These are phyloP conservation scores for Tetragonula clypearis DNA, from an alignment of 1,140 invertebrate species.

Conservation along the genomic window DNA sequence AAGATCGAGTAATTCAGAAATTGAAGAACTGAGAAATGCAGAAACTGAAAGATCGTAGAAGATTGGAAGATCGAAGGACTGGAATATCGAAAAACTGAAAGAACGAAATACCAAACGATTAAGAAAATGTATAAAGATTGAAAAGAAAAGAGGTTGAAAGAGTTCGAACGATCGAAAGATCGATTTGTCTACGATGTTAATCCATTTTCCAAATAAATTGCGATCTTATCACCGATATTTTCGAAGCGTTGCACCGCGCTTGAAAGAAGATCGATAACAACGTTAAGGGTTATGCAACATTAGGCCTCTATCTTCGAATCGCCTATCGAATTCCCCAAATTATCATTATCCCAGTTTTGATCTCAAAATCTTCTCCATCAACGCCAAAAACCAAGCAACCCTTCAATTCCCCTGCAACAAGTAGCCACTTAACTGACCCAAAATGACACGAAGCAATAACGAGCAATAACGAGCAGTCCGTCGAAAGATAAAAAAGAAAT, in stretches of 20 bases:
- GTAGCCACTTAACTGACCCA: not conserved
- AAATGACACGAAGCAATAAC: too few species aligned
- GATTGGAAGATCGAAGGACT: not conserved
- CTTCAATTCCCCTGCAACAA: not conserved
- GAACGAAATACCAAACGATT: too few species aligned
- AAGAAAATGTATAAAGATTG: too few species aligned
- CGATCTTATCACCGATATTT: not conserved
- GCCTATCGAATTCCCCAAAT: not conserved
- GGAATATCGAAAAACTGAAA: too few species aligned
- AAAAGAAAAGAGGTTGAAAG: too few species aligned
- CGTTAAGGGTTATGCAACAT: not conserved
- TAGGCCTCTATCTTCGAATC: not conserved
- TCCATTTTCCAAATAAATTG: not conserved
- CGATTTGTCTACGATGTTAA: not conserved
- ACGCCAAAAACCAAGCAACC: not conserved
- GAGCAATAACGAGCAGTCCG: not conserved
- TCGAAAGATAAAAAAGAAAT: not conserved
- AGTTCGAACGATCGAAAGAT: not conserved
- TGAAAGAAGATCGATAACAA: not conserved
- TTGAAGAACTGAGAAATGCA: too few species aligned
- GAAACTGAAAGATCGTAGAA: not conserved
- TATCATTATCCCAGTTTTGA: too few species aligned
- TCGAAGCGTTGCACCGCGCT: not conserved
- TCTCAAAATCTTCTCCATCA: too few species aligned
- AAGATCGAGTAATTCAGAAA: too few species aligned